These are phyloP conservation scores for Buceros bicornis DNA, from an alignment of 2,797 vertebrate species.

Conservation along the genomic window DNA sequence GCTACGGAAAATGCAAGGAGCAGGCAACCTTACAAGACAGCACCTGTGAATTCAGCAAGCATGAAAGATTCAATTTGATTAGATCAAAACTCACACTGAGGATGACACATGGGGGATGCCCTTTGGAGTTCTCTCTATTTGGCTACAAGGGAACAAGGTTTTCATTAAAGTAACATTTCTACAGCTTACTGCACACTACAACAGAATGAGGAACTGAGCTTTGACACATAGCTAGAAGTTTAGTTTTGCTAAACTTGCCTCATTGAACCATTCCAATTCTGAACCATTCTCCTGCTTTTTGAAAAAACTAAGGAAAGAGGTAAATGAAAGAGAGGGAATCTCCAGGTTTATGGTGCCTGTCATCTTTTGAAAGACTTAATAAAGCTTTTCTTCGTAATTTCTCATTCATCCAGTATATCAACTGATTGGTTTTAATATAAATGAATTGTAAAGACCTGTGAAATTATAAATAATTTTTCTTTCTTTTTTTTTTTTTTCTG, in stretches of 20 bases:
- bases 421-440: not conserved
- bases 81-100: conserved; percentile 24
- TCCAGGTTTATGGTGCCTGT: not conserved
- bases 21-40: conserved; percentile 5
- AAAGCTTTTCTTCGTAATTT: not conserved
- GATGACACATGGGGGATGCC: not conserved
- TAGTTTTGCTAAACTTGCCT: not conserved
- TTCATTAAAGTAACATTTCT: conserved; percentile 28
- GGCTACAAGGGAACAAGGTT: not conserved
- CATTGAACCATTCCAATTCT: not conserved
- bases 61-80: conserved; percentile 54
- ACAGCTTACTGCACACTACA: not conserved
- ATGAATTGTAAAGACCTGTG: not conserved
- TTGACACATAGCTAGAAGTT: not conserved
- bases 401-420: not conserved
- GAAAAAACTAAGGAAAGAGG: not conserved
- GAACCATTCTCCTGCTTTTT: not conserved
- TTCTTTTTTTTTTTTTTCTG: not conserved
- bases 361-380: not conserved
- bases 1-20: not conserved
- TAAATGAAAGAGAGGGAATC: not conserved
- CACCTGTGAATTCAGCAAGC: conserved; percentile 39
- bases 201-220: not conserved
- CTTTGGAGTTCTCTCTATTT: not conserved
- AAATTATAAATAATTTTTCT: not conserved